Base-by-base conservation (phyloP, 2,113 vertebrate genomes). In the Scatophagus argus region DNA sequence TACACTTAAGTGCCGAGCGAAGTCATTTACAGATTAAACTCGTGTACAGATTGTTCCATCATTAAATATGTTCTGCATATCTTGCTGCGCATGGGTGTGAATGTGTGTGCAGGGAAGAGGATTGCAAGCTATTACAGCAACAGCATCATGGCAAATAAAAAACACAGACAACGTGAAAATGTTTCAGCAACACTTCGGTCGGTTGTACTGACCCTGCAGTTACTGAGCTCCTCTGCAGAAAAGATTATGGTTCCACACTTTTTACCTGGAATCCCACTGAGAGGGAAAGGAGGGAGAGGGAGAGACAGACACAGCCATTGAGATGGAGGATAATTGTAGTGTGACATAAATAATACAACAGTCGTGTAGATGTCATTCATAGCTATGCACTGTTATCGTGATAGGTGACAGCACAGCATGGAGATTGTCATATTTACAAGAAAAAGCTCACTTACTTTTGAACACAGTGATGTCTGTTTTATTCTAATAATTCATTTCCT, bases 231-330 rank as follows among this genome's bases (percentile, higher is more conserved):
- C 82, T 95, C 94, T 25, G 93, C 94, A 70, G 91, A 83, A 59
- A 95, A 90, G 86, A 94, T 93, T 91, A 95, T 95, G 89, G 87
- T 83, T 75, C 94, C 94, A 83, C 93, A 95, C 86, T 94, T 95
- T 87, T 95, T 95, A 32, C 94, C 94, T 13, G 94, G 94, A 82
- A 94, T 95, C 46, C 94, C 94, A 70, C 94, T 95, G 87, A 85
- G 79, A 92, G 63, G 2, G 10, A 72, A 36, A 87, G 74, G 51
- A 85, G 36, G 74, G 39, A 81, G 19, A 79, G 65, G 0, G 55
- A 83, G 59, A 79, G 41, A 85, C 25, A 74, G 25, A 83, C 21
- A 66, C 54, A 74, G 63, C 63, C 43, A 74, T 10, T 56, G 77
- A 80, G 74, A 68, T 74, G 58, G 27, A 66, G 27, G 51, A 38